Evolutionary conservation across 2,113 vertebrate species (phyloP), one percentile per base, ranked within the genome.

Genomic region (Marcusenius ussheri): DNA sequence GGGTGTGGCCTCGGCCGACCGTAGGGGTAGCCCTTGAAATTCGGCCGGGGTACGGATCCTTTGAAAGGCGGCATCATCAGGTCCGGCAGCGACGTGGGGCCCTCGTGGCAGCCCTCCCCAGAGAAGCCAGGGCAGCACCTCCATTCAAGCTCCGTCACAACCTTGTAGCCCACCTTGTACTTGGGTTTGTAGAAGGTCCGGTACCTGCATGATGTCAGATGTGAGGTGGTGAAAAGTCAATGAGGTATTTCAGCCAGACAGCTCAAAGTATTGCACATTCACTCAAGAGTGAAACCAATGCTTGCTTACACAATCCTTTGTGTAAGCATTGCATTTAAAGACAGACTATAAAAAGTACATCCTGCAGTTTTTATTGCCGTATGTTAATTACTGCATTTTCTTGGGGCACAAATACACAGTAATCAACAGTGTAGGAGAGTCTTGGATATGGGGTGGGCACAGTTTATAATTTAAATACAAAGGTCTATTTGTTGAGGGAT

Each of bases 121-220:
- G 96, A 93, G 92, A 96, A 96, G 53, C 98, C 97, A 0, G 98
- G 98, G 90, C 98, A 99, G 92, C 98, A 99, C 47, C 97, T 96
- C 98, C 98, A 99, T 92, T 98, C 96, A 21, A 99, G 95, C 89
- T 99, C 97, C 0, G 97, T 98, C 94, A 99, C 97, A 0, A 96
- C 97, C 94, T 98, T 99, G 93, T 96, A 97, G 49, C 98, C 98
- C 66, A 98, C 94, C 94, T 97, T 99, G 94, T 99, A 99, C 27
- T 93, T 98, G 91, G 98, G 98, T 90, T 98, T 98, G 93, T 96
- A 97, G 93, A 97, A 96, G 0, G 97, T 97, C 91, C 96, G 97
- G 94, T 99, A 99, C 96, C 98, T 99, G 91, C 15, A 91, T 56
- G 17, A 83, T 15, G 53, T 5, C 15, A 19, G 27, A 51, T 3